Percentiles rank a stretch among this genome's conserved stretches.
phyloP scores from a whole-genome alignment of 2,113 vertebrate genomes.

The Brienomyrus brachyistius region DNA sequence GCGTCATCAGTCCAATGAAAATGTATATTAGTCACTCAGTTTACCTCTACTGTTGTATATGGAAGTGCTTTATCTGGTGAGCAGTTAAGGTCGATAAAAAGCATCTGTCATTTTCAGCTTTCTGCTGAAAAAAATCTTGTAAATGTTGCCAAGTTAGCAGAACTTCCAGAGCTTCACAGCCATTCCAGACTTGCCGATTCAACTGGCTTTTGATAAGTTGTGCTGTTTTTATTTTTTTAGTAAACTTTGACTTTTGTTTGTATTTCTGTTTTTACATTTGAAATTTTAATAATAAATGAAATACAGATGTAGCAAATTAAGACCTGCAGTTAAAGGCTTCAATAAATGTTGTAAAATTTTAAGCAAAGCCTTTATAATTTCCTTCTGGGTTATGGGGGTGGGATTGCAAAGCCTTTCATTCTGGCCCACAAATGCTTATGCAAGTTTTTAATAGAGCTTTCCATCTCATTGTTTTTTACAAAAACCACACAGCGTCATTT shows the following conservation, averaged over 20 bases:
- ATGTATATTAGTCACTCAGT: background rate
- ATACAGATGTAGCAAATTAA: constrained; percentile 59
- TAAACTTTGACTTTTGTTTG: constrained; percentile 37
- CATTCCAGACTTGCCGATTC: constrained; percentile 16
- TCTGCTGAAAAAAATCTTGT: background rate
- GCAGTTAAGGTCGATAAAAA: background rate
- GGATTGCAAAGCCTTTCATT: constrained; percentile 19
- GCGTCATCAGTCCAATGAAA: background rate
- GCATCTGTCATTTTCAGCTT: background rate
- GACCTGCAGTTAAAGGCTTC: constrained; percentile 41
- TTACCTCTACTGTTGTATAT: background rate
- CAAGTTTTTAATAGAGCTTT: background rate
- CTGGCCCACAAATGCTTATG: background rate
- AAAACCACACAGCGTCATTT: background rate
- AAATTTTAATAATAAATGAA: constrained; percentile 56
- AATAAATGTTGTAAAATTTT: constrained; percentile 53
- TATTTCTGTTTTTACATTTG: constrained; percentile 44
- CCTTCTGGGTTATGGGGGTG: constrained; percentile 18
- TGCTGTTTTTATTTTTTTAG: constrained; percentile 41
- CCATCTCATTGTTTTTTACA: background rate
- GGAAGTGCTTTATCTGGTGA: background rate
- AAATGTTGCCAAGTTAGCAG: background rate
- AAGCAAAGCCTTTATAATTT: background rate
- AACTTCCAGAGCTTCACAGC: background rate
- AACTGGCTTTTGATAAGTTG: constrained; percentile 21